phyloP scores from a whole-genome alignment of 1,140 invertebrate species.

The Pararge aegeria region DNA sequence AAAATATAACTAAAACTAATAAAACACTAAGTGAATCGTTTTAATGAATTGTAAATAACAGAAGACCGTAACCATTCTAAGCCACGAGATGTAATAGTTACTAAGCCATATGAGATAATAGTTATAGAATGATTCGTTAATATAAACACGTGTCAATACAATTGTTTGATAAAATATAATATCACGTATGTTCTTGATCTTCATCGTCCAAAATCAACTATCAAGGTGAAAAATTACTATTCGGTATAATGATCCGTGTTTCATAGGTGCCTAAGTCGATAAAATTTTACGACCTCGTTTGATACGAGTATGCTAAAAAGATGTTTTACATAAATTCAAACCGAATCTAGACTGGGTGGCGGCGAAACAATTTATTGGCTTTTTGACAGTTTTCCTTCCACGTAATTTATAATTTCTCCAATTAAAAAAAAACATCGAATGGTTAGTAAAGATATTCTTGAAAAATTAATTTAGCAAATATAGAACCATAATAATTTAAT shows the following conservation, averaged over 20 bases:
- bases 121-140: no score
- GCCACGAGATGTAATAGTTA: no score
- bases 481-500: no score
- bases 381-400: conserved; percentile 4
- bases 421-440: no score
- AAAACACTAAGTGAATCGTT: neutral
- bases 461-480: no score
- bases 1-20: neutral
- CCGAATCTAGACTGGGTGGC: conserved; percentile 68
- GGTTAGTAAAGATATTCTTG: no score
- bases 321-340: conserved; percentile 44
- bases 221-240: conserved; percentile 41
- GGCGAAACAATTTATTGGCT: conserved; percentile 48
- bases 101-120: no score
- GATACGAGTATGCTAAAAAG: conserved; percentile 63
- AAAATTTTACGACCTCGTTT: conserved; percentile 69
- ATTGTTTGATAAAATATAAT: neutral
- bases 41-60: no score
- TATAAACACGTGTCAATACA: neutral
- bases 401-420: neutral
- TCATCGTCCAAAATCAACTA: conserved; percentile 30
- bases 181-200: conserved; percentile 24
- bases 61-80: no score
- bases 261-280: conserved; percentile 65
- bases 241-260: conserved; percentile 47